These are phyloP conservation scores for Lymantria monacha DNA, from an alignment of 2,888 invertebrate species.

Conservation along the genomic window DNA sequence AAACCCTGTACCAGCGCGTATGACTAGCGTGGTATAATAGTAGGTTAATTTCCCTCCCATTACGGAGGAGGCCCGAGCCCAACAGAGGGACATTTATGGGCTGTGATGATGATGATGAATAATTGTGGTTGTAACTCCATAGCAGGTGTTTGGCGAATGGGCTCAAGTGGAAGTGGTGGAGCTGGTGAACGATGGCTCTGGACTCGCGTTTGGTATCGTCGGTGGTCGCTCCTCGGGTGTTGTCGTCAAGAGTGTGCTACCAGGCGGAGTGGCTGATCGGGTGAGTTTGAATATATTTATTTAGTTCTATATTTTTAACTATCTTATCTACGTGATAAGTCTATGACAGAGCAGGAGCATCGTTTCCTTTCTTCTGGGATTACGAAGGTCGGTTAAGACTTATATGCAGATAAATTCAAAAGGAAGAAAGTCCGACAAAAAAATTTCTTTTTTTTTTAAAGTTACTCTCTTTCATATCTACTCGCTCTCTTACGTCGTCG, in stretches of 20 bases:
- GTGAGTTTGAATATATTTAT: conserved; percentile 77
- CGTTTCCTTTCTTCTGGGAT: too few relatives aligned
- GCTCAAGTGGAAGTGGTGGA: conserved; percentile 97
- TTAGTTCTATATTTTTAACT: neutral
- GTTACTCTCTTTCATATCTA: too few relatives aligned
- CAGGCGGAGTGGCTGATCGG: conserved; percentile 95
- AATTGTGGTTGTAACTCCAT: conserved; percentile 17
- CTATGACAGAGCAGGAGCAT: too few relatives aligned
- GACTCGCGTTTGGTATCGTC: conserved; percentile 96
- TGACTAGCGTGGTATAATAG: too few relatives aligned
- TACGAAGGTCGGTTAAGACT: too few relatives aligned
- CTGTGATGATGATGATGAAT: neutral
- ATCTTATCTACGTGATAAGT: too few relatives aligned
- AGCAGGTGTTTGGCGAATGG: conserved; percentile 97
- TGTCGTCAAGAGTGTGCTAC: conserved; percentile 95
- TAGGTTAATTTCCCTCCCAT: neutral
- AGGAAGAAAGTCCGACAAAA: too few relatives aligned
- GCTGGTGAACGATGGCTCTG: conserved; percentile 94
- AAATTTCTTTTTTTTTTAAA: too few relatives aligned
- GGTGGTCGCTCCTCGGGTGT: conserved; percentile 96
- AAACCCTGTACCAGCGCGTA: too few relatives aligned
- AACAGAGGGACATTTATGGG: neutral
- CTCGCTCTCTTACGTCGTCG: too few relatives aligned
- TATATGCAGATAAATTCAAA: too few relatives aligned
- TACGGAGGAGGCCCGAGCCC: neutral